A percentile compares a stretch with the other conserved stretches of the same genome.
These are phyloP conservation scores for Tympanuchus pallidicinctus DNA, from an alignment of 2,113 vertebrate genomes.

Conservation along the genomic window DNA sequence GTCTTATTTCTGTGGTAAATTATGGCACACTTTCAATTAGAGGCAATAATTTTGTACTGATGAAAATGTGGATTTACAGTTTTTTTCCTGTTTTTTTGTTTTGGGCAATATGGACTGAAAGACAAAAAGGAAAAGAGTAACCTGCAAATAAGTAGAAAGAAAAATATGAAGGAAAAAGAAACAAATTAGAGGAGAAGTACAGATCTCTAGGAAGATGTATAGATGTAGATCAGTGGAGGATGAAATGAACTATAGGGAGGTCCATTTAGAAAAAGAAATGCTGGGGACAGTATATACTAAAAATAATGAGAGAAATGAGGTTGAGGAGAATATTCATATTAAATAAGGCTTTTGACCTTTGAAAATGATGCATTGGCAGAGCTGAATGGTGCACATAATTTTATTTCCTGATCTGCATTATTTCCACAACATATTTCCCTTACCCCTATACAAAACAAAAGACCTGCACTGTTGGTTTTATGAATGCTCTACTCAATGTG, in stretches of 20 bases:
- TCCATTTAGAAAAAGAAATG: neutral
- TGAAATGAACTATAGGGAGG: neutral
- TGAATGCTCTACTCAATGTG: neutral
- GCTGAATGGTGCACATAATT: neutral
- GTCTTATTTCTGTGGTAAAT: neutral
- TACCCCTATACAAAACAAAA: neutral
- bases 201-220: neutral
- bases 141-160: neutral
- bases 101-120: neutral
- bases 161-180: neutral
- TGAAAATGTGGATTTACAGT: neutral
- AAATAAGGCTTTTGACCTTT: neutral
- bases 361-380: neutral
- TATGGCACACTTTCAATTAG: neutral
- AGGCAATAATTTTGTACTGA: neutral
- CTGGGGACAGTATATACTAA: neutral
- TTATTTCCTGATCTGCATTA: neutral
- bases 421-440: neutral
- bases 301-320: neutral
- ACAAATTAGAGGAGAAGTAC: neutral
- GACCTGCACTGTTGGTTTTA: neutral
- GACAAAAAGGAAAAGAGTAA: neutral
- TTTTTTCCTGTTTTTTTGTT: neutral
- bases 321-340: neutral
- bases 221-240: neutral